Evolutionary conservation across 1,140 invertebrate genomes (phyloP), one percentile per base, ranked within the genome.

Genomic region (Pinna nobilis): DNA sequence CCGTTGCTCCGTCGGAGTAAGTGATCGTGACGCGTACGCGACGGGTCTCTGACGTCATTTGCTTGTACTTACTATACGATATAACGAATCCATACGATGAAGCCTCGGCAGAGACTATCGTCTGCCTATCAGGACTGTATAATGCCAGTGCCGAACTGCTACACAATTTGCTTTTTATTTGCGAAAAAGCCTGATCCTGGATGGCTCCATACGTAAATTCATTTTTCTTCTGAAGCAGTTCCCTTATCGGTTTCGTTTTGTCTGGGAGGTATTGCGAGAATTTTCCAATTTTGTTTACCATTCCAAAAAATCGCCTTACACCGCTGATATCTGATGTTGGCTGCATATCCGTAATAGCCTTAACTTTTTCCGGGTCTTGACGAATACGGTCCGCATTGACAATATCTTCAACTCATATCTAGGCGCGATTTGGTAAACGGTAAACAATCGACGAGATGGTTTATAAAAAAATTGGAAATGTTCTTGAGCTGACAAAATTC

Each of bases 251-350:
- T 11, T 55, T 30, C 9, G 49, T 37, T 25, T 66, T 2, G 3
- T 33, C 33, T 7, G 71, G 57, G 18, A 78, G 30, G 0, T 57
- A 59, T 2, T 59, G 60, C 11, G 49, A 51, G 64, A 84, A 85
- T 68, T 82, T 86, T 3, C 55, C 37, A 28, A 89, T 59, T 71
- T 90, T 88, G n/a, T 79, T 90, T 0, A 88, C 70, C 64, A 89
- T 79, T 32, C 82, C 86, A 28, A 88, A 59, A 51, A 72, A 72
- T 1, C 63, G n/a, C 6, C 39, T 51, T n/a, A 77, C 30, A 18
- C 70, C 77, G 11, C 30, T 39, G 7, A 70, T 55, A 32, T 65
- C 39, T 1, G 9, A 50, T 25, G 74, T 74, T 7, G 50, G 9
- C 23, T 33, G 55, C 20, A 78, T 66, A 2, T 70, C 51, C 9